A percentile compares a stretch with the other conserved stretches of the same genome.
Evolutionary conservation across 2,888 invertebrate genomes (phyloP).

Genomic region (Isoperla grammatica): DNA sequence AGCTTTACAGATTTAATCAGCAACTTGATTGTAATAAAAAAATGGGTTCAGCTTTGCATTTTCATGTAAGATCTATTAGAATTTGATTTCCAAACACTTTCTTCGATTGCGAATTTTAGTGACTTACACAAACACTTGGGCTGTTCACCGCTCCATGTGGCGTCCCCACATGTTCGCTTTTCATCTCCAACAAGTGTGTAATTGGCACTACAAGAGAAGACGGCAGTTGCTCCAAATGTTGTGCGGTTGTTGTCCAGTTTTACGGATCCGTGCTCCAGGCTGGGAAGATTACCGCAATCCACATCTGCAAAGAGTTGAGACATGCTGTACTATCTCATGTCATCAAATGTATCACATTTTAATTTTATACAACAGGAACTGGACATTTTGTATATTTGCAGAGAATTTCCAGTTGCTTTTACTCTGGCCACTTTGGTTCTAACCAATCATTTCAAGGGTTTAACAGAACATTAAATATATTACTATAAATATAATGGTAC

Average conservation of each 20-base stretch:
- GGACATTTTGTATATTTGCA: neutral
- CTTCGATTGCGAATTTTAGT: too few species aligned
- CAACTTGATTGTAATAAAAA: too few species aligned
- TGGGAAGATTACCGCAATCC: constrained; percentile 65
- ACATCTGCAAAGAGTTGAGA: constrained; percentile 57
- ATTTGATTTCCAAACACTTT: too few species aligned
- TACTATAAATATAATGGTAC: too few species aligned
- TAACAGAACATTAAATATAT: too few species aligned
- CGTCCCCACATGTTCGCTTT: constrained; percentile 66
- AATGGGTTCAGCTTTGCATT: too few species aligned
- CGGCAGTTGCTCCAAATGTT: constrained; percentile 69
- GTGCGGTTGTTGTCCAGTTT: constrained; percentile 62
- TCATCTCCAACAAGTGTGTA: constrained; percentile 74
- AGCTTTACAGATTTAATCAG: too few species aligned
- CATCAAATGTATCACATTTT: neutral
- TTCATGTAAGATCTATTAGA: too few species aligned
- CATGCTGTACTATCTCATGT: neutral
- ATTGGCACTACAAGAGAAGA: constrained; percentile 76
- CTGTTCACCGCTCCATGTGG: constrained; percentile 69
- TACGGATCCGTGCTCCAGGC: constrained; percentile 68
- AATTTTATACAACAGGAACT: too few species aligned
- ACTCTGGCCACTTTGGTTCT: too few species aligned
- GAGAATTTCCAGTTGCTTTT: too few species aligned
- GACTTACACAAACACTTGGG: constrained; percentile 68
- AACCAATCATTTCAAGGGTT: too few species aligned